Conservation (phyloP, 2,113 vertebrate species). For the Xiphias gladius region DNA sequence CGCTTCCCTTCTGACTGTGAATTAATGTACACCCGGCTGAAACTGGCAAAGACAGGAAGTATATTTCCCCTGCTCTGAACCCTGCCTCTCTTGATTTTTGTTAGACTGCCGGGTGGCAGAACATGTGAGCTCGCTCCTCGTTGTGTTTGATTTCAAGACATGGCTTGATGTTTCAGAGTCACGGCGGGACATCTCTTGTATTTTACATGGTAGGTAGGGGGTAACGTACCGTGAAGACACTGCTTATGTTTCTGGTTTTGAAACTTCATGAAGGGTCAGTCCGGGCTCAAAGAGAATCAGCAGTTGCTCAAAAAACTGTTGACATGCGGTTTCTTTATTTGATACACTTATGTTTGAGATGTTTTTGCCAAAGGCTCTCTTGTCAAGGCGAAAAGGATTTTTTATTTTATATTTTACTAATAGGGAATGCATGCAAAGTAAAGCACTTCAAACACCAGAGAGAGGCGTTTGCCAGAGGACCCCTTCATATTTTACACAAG, state of each 20-base stretch:
- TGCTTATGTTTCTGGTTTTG: slow-evolving; percentile 52
- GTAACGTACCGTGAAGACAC: slow-evolving; percentile 54
- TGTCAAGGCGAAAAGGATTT: slow-evolving; percentile 23
- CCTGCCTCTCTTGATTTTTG: slow-evolving; percentile 44
- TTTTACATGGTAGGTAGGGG: slow-evolving; percentile 61
- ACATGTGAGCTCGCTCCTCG: slow-evolving; percentile 48
- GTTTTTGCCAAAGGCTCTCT: slow-evolving; percentile 32
- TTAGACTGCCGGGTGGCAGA: slow-evolving; percentile 35
- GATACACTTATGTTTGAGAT: slow-evolving; percentile 44
- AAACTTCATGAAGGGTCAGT: slow-evolving; percentile 59
- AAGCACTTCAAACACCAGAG: slow-evolving; percentile 8
- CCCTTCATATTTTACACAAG: not conserved
- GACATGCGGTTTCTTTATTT: slow-evolving; percentile 44
- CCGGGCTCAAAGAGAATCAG: slow-evolving; percentile 57
- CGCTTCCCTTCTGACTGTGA: slow-evolving; percentile 69
- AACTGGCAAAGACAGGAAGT: slow-evolving; percentile 61
- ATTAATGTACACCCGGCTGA: slow-evolving; percentile 58
- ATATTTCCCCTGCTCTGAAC: slow-evolving; percentile 43
- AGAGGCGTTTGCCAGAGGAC: not conserved
- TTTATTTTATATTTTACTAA: slow-evolving; percentile 4
- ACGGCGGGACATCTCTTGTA: slow-evolving; percentile 57
- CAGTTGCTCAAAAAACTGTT: slow-evolving; percentile 46
- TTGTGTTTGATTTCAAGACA: slow-evolving; percentile 65
- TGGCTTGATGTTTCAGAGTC: slow-evolving; percentile 54
- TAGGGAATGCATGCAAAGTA: slow-evolving; percentile 37